Evolutionary conservation across 2,113 vertebrate genomes (phyloP).

Genomic region (Thunnus maccoyii): DNA sequence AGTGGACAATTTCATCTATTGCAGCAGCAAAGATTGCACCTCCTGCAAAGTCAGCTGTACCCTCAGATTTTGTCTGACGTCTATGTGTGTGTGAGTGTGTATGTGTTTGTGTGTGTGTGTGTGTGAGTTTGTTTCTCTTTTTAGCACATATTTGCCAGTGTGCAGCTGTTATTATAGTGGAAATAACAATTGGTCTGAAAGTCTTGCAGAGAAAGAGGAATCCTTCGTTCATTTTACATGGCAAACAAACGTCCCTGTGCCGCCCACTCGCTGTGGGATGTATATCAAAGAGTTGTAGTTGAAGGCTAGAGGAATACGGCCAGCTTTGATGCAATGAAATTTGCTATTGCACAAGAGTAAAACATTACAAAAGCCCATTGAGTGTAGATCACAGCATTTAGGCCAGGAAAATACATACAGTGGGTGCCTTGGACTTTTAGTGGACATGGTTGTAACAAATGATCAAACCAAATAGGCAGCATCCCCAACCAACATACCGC

Average conservation of each 20-base stretch:
- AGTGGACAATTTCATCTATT: constrained; percentile 61
- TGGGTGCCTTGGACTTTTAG: neutral
- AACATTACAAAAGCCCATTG: neutral
- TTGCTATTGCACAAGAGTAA: neutral
- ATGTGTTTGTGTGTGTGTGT: neutral
- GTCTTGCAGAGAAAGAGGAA: constrained; percentile 20
- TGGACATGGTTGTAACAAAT: neutral
- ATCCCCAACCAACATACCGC: neutral
- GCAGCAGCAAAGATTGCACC: constrained; percentile 43
- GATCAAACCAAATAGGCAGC: neutral
- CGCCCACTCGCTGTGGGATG: neutral
- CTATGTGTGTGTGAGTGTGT: neutral
- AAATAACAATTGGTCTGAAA: constrained; percentile 20
- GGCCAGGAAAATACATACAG: too few species aligned
- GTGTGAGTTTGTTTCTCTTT: constrained; percentile 3
- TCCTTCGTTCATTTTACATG: constrained; percentile 32
- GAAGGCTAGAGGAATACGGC: neutral
- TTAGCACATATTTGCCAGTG: constrained; percentile 14
- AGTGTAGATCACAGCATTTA: neutral
- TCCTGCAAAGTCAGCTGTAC: constrained; percentile 50
- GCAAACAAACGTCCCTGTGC: constrained; percentile 16
- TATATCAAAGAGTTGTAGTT: neutral
- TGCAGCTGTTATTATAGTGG: constrained; percentile 22
- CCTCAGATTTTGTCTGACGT: constrained; percentile 42
- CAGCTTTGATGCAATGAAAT: neutral